phyloP scores from a whole-genome alignment of 2,113 vertebrate species.

The Trogon surrucura region DNA sequence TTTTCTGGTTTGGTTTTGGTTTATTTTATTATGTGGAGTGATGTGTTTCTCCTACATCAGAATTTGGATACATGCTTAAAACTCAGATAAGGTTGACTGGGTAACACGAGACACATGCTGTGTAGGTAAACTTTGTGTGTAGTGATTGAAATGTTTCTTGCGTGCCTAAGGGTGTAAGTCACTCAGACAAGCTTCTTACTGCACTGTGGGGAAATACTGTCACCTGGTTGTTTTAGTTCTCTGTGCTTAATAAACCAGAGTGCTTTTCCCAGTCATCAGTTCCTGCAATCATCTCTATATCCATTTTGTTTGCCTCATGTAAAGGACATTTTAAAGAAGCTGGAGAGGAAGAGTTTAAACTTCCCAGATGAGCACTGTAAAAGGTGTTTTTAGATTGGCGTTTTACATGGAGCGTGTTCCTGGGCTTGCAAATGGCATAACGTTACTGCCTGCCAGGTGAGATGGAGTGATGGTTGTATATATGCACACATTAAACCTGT shows the following conservation, averaged over 20 bases:
- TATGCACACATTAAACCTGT: background rate
- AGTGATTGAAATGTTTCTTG: background rate
- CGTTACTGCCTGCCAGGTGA: constrained; percentile 31
- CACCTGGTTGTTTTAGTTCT: background rate
- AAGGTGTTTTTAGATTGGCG: constrained; percentile 38
- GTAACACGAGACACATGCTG: background rate
- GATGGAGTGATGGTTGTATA: constrained; percentile 2
- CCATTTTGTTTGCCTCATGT: background rate
- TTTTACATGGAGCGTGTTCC: background rate
- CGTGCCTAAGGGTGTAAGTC: background rate
- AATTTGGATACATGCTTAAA: background rate
- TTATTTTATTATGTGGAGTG: background rate
- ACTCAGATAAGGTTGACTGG: background rate
- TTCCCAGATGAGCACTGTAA: constrained; percentile 30
- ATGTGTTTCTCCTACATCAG: background rate
- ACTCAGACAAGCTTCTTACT: background rate
- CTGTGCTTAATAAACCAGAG: background rate
- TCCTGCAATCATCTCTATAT: background rate
- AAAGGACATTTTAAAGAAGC: background rate
- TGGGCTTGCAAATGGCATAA: constrained; percentile 7
- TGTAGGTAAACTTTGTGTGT: background rate
- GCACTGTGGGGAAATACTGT: constrained; percentile 13
- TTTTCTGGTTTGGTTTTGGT: background rate
- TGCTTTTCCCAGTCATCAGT: background rate
- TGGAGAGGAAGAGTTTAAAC: constrained; percentile 29